Conservation (phyloP, 1,140 invertebrate species). For the Olivierus martensii region DNA sequence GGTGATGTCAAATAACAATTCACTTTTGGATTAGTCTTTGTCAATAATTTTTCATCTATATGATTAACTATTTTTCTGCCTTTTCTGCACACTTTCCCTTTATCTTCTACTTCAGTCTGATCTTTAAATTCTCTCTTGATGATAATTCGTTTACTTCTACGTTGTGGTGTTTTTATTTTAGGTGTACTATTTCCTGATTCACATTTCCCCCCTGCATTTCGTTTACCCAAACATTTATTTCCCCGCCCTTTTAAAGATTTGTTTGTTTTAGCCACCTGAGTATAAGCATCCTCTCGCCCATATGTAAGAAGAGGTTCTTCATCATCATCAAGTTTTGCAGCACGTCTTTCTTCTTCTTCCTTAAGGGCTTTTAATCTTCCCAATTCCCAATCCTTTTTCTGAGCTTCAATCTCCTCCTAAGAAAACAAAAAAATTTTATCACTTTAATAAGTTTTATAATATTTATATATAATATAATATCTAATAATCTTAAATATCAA, state of each 20-base stretch:
- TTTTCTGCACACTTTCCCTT: too few species aligned
- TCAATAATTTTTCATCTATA: too few species aligned
- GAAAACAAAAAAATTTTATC: too few species aligned
- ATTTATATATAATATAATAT: too few species aligned
- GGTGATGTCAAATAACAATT: too few species aligned
- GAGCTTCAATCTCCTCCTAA: conserved; percentile 66
- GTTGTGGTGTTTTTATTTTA: background rate
- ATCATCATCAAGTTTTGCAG: conserved; percentile 28
- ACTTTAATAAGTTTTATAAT: too few species aligned
- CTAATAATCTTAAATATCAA: too few species aligned
- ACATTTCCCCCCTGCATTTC: background rate
- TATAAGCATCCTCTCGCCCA: conserved; percentile 52
- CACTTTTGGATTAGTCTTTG: too few species aligned
- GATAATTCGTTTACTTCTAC: background rate
- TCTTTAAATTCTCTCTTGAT: background rate
- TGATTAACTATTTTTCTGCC: too few species aligned
- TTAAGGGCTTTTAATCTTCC: conserved; percentile 51
- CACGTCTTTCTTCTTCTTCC: conserved; percentile 34
- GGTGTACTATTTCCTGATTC: background rate
- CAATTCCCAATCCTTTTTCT: conserved; percentile 88
- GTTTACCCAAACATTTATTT: too few species aligned
- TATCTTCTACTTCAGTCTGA: background rate
- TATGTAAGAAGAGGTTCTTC: conserved; percentile 50
- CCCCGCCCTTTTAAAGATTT: background rate
- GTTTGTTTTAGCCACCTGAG: conserved; percentile 46